Base-by-base conservation (phyloP, 2,113 vertebrate species). In the Pseudois nayaur region DNA sequence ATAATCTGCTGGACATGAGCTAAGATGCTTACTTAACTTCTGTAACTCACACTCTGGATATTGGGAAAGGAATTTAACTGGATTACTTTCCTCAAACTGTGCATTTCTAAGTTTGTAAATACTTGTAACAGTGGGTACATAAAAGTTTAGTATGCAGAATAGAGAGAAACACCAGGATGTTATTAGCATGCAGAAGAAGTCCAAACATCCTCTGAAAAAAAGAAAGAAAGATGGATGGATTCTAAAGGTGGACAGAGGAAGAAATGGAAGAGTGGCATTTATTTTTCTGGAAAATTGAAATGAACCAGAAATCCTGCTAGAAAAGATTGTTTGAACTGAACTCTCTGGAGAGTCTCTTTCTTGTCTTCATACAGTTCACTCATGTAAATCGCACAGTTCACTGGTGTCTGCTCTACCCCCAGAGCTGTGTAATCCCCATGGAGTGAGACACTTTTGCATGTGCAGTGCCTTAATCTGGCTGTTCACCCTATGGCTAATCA, bases 181-280 rank as follows among this genome's bases (percentile, higher is more conserved):
- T 62, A 89, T 62, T 67, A 89, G 11, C n/a, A 90, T 92, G 91
- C 43, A 90, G 82, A 11, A 82, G 84, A 94, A 84, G 94, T 94
- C 64, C 67, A 87, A 6, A 33, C 67, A 40, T 45, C 89, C 40
- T 5, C 71, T 19, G 9, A 3, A 36, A 17, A 36, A 64, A 64
- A 62, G 62, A 64, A 57, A 43, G 45, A 87, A 71, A 60, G 60
- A 89, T 55, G 12, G 23, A 11, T 54, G 45, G 40, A 23, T 91
- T 60, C 57, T 48, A 62, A 93, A 71, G 50, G 9, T 19, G 0
- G 29, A 13, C 7, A 8, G 40, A 54, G 14, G 25, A 85, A 60
- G 81, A 11, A 57, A 78, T 87, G 17, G 13, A 79, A 3, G 14
- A 81, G n/a, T 45, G 31, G 2, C 36, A 40, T 45, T 86, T 96